A percentile compares a stretch with the other conserved stretches of the same genome.
Conservation (phyloP, 2,113 vertebrate species). For the Ceratotherium simum region DNA sequence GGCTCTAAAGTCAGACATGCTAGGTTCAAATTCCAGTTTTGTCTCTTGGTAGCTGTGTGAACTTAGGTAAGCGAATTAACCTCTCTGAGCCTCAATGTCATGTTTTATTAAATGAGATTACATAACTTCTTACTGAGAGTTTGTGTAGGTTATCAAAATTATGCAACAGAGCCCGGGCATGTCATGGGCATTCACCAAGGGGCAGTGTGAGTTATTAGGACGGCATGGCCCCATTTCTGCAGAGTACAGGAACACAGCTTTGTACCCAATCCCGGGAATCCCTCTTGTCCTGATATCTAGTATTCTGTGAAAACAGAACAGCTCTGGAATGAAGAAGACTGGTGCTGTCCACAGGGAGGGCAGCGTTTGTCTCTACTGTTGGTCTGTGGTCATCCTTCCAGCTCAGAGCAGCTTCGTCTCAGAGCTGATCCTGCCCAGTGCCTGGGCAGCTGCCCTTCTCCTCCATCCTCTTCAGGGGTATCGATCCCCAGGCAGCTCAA, state of each 20-base stretch:
- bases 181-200: background rate
- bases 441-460: background rate
- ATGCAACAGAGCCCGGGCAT: background rate
- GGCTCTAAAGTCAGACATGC: background rate
- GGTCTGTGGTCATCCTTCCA: background rate
- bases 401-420: background rate
- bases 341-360: background rate
- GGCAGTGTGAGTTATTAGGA: background rate
- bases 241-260: background rate
- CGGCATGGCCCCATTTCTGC: background rate
- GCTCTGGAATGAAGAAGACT: background rate
- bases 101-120: background rate
- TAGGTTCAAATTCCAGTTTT: constrained; percentile 10
- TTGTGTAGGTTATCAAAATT: background rate
- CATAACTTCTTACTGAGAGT: background rate
- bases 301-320: background rate
- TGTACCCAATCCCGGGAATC: background rate
- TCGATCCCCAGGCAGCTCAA: constrained; percentile 66
- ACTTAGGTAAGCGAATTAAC: constrained; percentile 37
- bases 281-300: background rate
- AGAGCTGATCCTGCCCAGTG: too few species aligned
- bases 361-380: background rate
- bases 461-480: constrained; percentile 63
- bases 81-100: background rate
- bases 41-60: constrained; percentile 8